These are phyloP conservation scores for Oncorhynchus masou DNA, from an alignment of 2,113 vertebrate species.

Conservation along the genomic window DNA sequence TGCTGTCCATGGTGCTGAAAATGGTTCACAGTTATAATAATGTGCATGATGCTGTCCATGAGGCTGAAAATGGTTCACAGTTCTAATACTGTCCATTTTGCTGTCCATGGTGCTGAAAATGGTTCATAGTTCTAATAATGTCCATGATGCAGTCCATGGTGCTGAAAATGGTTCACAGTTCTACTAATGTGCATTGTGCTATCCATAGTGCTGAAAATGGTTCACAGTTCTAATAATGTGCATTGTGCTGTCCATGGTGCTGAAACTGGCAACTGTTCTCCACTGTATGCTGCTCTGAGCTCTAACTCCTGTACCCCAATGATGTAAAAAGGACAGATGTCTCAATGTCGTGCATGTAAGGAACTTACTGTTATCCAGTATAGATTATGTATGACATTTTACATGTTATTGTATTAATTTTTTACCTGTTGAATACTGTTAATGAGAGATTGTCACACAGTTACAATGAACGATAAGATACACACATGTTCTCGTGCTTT, in stretches of 20 bases:
- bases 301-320: background rate
- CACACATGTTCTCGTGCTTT: background rate
- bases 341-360: background rate
- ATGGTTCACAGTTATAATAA: background rate
- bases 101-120: too few species aligned
- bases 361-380: background rate
- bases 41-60: too few species aligned
- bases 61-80: too few species aligned
- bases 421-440: background rate
- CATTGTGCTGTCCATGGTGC: background rate
- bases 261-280: background rate
- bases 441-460: background rate
- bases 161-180: background rate
- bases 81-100: rapidly evolving
- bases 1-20: too few species aligned
- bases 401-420: too few species aligned
- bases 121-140: background rate
- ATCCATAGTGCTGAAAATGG: too few species aligned
- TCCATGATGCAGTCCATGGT: too few species aligned
- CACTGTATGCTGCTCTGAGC: too few species aligned
- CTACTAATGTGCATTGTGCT: background rate
- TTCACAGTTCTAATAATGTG: too few species aligned
- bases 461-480: background rate
- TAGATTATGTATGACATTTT: background rate
- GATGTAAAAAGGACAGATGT: background rate